Conservation (phyloP, 2,888 invertebrate species). For the Graphium colonna region DNA sequence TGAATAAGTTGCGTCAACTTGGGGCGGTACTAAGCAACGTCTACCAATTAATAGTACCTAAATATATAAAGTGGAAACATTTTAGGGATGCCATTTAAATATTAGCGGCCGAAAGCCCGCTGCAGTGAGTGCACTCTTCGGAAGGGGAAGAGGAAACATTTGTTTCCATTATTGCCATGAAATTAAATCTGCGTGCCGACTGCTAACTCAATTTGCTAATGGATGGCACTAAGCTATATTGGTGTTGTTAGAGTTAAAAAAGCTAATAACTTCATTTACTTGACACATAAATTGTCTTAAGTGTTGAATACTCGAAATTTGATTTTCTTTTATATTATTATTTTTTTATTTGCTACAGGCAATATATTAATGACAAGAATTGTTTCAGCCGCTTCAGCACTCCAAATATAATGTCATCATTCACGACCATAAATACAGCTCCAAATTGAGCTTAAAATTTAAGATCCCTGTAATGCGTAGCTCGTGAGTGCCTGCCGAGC, state of each 20-base stretch:
- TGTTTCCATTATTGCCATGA: conserved; percentile 59
- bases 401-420: no score
- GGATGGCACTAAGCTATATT: conserved; percentile 55
- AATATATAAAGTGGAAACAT: background rate
- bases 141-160: conserved; percentile 37
- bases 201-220: conserved; percentile 57
- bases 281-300: no score
- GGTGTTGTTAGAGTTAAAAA: conserved; percentile 35
- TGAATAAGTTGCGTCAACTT: no score
- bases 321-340: no score
- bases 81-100: background rate
- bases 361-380: no score
- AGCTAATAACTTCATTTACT: conserved; percentile 5
- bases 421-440: background rate
- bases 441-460: conserved; percentile 28
- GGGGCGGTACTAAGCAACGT: no score
- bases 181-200: conserved; percentile 62
- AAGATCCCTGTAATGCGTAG: conserved; percentile 34
- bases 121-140: conserved; percentile 6
- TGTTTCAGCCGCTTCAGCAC: no score
- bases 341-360: no score
- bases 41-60: no score
- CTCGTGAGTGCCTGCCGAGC: conserved; percentile 4
- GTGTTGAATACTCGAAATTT: no score
- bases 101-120: conserved; percentile 5